These are phyloP conservation scores for Stratiolaelaps scimitus DNA, from an alignment of 1,140 invertebrate genomes.

Conservation along the genomic window DNA sequence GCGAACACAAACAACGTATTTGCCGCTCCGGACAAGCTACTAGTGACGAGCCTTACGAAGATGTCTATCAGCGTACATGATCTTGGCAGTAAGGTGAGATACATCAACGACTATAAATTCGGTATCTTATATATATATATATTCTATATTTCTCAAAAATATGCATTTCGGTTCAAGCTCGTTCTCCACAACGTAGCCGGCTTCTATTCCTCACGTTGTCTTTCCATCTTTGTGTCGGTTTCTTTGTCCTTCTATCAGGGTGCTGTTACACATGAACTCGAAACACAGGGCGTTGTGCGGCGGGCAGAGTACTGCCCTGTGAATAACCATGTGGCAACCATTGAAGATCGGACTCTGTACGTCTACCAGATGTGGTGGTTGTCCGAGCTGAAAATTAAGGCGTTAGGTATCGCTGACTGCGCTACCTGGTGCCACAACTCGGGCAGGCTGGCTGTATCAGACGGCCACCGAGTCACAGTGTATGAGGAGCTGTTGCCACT, in stretches of 20 bases:
- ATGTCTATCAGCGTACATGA: neutral
- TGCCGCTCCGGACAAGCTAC: constrained; percentile 7
- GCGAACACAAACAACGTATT: neutral
- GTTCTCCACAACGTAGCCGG: no score
- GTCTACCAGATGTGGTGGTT: constrained; percentile 16
- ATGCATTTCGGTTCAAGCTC: no score
- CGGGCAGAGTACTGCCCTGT: neutral
- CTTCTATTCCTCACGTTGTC: no score
- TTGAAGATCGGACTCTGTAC: neutral
- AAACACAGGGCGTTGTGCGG: neutral
- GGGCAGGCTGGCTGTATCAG: neutral
- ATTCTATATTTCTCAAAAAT: no score
- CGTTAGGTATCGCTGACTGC: neutral
- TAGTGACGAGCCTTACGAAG: constrained; percentile 22
- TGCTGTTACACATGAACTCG: neutral
- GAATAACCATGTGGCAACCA: constrained; percentile 16
- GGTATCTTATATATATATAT: no score
- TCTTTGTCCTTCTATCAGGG: neutral
- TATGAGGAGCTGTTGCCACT: constrained; percentile 6
- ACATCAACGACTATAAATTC: no score
- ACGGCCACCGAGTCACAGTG: neutral
- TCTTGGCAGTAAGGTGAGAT: neutral
- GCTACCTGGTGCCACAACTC: neutral
- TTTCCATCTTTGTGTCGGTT: no score
- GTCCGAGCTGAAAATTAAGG: neutral